A percentile compares a stretch with the other conserved stretches of the same genome.
Evolutionary conservation across 1,140 invertebrate species (phyloP).

Genomic region (Myzus persicae): DNA sequence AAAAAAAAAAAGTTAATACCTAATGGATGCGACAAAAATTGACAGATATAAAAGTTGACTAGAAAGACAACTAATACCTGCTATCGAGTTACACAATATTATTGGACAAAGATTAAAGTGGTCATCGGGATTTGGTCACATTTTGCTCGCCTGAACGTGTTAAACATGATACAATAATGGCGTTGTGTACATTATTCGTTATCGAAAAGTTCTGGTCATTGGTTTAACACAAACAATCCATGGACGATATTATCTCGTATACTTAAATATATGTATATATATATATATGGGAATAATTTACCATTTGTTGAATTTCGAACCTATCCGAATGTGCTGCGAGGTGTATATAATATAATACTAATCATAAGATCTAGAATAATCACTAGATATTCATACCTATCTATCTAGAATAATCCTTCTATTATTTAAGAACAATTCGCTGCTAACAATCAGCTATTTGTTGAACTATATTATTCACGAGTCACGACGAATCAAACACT

Average conservation of each 20-base stretch:
- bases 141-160: not conserved
- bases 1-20: no score
- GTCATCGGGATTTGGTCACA: not conserved
- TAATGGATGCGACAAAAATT: no score
- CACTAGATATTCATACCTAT: not conserved
- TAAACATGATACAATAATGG: not conserved
- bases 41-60: no score
- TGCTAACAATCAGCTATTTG: no score
- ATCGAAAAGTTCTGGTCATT: constrained; percentile 7
- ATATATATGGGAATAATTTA: no score
- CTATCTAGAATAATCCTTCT: no score
- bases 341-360: not conserved
- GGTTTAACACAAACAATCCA: not conserved
- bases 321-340: not conserved
- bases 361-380: no score
- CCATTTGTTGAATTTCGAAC: not conserved
- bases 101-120: not conserved
- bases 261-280: no score
- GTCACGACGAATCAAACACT: no score
- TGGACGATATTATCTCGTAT: not conserved
- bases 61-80: no score
- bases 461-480: no score
- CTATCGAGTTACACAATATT: not conserved
- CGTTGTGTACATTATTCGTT: not conserved
- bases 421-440: no score